Conservation (phyloP, 2,888 invertebrate species). For the Plebejus argus region DNA sequence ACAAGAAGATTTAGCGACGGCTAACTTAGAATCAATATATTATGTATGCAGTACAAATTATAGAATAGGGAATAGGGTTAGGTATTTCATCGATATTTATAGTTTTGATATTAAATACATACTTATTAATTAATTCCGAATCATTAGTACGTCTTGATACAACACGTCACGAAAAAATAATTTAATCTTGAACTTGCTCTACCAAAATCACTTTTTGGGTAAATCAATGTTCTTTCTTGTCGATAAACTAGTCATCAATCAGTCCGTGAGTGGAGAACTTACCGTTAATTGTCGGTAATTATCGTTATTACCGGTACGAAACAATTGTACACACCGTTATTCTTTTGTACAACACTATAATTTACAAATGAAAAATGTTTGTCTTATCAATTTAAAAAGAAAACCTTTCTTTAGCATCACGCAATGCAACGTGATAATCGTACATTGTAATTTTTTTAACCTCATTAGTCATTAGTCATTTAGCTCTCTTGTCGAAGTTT, state of each 20-base stretch:
- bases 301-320: constrained; percentile 11
- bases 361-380: constrained; percentile 12
- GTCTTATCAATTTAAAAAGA: constrained; percentile 27
- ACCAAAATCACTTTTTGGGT: not conserved
- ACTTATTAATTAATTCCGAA: too few relatives aligned
- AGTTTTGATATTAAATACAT: too few relatives aligned
- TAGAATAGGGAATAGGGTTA: too few relatives aligned
- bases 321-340: not conserved
- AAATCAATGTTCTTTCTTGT: not conserved
- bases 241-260: not conserved
- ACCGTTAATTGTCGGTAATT: constrained; percentile 6
- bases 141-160: not conserved
- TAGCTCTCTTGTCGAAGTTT: too few relatives aligned
- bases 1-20: too few relatives aligned
- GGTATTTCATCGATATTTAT: too few relatives aligned
- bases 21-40: too few relatives aligned
- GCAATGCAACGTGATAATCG: not conserved
- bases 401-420: not conserved
- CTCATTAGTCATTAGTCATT: too few relatives aligned
- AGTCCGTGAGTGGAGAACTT: constrained; percentile 12
- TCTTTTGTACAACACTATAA: constrained; percentile 1
- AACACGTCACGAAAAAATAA: not conserved
- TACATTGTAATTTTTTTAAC: not conserved
- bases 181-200: not conserved
- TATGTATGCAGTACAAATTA: too few relatives aligned